A percentile compares a stretch with the other conserved stretches of the same genome.
Evolutionary conservation across 2,113 vertebrate genomes (phyloP).

Genomic region (Misgurnus anguillicaudatus): DNA sequence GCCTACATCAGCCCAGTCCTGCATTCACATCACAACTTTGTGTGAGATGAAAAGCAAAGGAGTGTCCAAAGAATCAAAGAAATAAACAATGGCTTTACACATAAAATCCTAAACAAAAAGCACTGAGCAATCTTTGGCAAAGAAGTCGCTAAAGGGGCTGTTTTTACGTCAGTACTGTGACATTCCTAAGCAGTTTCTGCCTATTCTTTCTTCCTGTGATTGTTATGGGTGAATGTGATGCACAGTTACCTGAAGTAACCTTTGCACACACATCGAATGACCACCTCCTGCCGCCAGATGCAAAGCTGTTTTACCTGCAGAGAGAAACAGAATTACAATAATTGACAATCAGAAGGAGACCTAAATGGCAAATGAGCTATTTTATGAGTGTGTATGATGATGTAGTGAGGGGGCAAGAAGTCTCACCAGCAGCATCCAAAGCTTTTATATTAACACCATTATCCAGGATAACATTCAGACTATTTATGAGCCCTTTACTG

Average conservation of each 20-base stretch:
- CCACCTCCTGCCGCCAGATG: slow-evolving; percentile 83
- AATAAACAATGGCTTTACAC: slow-evolving; percentile 15
- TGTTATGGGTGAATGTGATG: slow-evolving; percentile 36
- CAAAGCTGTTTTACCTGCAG: slow-evolving; percentile 79
- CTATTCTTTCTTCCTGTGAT: slow-evolving; percentile 44
- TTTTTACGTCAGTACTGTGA: slow-evolving; percentile 24
- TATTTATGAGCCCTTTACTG: slow-evolving; percentile 80
- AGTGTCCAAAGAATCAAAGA: background rate
- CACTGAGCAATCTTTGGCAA: slow-evolving; percentile 30
- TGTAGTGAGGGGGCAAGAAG: background rate
- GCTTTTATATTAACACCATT: slow-evolving; percentile 77
- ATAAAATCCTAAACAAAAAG: slow-evolving; percentile 27
- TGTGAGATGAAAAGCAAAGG: slow-evolving; percentile 45
- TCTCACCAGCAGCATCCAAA: slow-evolving; percentile 77
- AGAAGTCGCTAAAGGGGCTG: slow-evolving; percentile 12
- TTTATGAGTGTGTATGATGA: background rate
- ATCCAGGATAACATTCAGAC: slow-evolving; percentile 78
- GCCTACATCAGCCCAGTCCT: slow-evolving; percentile 4
- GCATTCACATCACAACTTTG: slow-evolving; percentile 22
- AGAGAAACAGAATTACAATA: background rate
- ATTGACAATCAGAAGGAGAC: background rate
- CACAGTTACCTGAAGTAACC: slow-evolving; percentile 79
- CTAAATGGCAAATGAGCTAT: background rate
- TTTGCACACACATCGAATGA: slow-evolving; percentile 81
- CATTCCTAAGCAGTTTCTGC: slow-evolving; percentile 4